phyloP scores from a whole-genome alignment of 2,797 vertebrate genomes.

The Calcarius lapponicus region DNA sequence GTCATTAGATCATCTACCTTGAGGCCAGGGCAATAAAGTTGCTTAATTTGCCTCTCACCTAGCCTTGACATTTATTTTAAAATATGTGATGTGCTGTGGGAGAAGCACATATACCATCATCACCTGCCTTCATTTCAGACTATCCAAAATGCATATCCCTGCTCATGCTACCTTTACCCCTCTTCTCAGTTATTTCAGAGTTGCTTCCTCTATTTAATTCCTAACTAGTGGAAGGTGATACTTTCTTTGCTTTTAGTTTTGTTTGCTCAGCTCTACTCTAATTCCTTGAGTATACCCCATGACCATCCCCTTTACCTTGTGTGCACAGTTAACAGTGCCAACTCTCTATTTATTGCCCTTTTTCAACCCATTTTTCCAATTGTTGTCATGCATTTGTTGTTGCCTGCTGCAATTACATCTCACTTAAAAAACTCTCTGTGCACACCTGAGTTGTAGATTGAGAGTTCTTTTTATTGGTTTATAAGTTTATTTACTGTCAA shows the following conservation, averaged over 20 bases:
- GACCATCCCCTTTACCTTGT: not conserved
- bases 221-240: not conserved
- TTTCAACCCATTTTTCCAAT: not conserved
- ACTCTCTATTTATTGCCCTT: not conserved
- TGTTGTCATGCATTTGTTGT: not conserved
- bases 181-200: not conserved
- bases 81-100: not conserved
- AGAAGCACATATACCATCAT: not conserved
- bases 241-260: not conserved
- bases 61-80: not conserved
- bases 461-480: not conserved
- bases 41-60: not conserved
- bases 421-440: not conserved
- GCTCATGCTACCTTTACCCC: not conserved
- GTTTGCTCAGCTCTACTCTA: not conserved
- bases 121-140: not conserved
- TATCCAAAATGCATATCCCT: not conserved
- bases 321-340: not conserved
- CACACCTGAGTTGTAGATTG: not conserved
- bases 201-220: not conserved
- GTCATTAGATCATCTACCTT: not conserved
- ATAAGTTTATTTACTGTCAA: not conserved
- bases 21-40: not conserved
- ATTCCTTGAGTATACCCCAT: not conserved
- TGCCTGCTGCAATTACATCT: not conserved